phyloP scores from a whole-genome alignment of 37 sponge, comb jelly and placozoan species.

The Spongilla lacustris region DNA sequence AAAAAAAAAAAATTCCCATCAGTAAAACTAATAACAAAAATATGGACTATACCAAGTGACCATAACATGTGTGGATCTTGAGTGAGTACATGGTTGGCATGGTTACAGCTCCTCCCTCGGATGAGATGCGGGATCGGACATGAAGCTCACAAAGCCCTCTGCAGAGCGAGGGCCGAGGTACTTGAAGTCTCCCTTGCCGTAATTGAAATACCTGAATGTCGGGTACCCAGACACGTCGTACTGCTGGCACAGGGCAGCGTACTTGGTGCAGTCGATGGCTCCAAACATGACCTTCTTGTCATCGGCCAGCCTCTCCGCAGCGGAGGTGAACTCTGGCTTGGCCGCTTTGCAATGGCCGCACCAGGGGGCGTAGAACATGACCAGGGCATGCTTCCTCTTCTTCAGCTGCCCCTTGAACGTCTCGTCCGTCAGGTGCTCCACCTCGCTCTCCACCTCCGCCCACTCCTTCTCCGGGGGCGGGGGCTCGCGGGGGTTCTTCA shows the following conservation, averaged over 20 bases:
- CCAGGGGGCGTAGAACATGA: conserved; percentile 98
- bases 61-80: no score
- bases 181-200: conserved; percentile 62
- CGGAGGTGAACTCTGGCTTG: conserved; percentile 81
- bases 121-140: conserved; percentile 48
- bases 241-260: conserved; percentile 49
- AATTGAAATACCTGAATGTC: conserved; percentile 80
- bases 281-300: conserved; percentile 79
- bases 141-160: conserved; percentile 70
- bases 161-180: conserved; percentile 58
- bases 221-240: conserved; percentile 78
- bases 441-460: conserved; percentile 69
- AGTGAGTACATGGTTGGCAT: not conserved
- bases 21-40: not conserved
- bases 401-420: conserved; percentile 73
- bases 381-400: conserved; percentile 87
- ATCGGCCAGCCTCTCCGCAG: conserved; percentile 62
- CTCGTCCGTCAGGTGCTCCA: conserved; percentile 72
- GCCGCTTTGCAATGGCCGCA: conserved; percentile 96
- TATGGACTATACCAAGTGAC: no score
- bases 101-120: conserved; percentile 29
- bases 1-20: no score
- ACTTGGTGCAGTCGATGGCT: conserved; percentile 87
- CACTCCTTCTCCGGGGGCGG: conserved; percentile 89
- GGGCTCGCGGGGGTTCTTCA: conserved; percentile 89